These are phyloP conservation scores for Umimayanthus chanpuru DNA, from an alignment of 92 coral and sea anemone genomes.

Conservation along the genomic window DNA sequence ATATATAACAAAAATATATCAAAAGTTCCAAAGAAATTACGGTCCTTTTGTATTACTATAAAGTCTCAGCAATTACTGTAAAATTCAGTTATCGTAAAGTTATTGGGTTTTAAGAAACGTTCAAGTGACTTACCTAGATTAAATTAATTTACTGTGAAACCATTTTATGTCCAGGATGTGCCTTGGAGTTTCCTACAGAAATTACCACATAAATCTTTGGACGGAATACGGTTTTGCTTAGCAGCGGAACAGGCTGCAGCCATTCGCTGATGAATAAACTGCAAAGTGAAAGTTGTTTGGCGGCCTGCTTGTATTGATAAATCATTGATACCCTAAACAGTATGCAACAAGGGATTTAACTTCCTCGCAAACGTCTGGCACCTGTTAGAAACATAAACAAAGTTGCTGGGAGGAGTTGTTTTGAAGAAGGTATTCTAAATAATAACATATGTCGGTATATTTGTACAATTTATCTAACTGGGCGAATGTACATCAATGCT, in stretches of 20 bases:
- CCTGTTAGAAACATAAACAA: conserved; percentile 39
- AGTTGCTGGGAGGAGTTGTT: conserved; percentile 10
- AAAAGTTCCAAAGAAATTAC: neutral
- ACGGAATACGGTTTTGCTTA: neutral
- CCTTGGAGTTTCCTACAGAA: neutral
- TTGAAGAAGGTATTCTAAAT: neutral
- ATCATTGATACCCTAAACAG: conserved; percentile 27
- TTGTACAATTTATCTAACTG: neutral
- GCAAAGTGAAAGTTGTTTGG: conserved; percentile 13
- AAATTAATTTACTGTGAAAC: neutral
- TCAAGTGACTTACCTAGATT: neutral
- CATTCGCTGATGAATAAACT: neutral
- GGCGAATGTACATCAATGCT: neutral
- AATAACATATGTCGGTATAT: neutral
- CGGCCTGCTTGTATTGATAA: conserved; percentile 32
- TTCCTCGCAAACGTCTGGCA: neutral
- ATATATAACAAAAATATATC: neutral
- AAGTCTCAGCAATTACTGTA: neutral
- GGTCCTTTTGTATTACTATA: neutral
- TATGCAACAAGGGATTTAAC: conserved; percentile 16
- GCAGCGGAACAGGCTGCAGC: neutral
- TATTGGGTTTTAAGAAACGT: neutral
- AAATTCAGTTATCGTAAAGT: too few species aligned
- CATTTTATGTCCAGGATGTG: neutral
- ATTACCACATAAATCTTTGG: neutral